Percentiles rank a stretch among this genome's conserved stretches.
Evolutionary conservation across 23 tunicate genomes (phyloP).

Genomic region (Styela plicata): DNA sequence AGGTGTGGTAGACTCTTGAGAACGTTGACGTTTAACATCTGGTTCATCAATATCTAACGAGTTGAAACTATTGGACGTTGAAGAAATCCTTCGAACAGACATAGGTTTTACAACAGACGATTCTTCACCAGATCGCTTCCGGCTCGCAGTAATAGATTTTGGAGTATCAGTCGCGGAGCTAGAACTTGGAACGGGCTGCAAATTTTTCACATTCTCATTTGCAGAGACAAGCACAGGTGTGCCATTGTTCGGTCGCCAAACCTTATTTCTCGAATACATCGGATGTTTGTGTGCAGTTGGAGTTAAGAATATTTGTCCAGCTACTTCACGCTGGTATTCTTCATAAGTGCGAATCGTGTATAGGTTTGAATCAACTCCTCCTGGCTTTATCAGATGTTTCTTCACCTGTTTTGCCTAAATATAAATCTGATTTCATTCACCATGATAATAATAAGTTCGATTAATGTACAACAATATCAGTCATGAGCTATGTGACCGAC

Average conservation of each 20-base stretch:
- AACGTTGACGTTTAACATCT: constrained; percentile 32
- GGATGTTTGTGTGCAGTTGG: not conserved
- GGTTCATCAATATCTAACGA: constrained; percentile 35
- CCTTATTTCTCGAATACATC: constrained; percentile 22
- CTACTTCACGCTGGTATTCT: constrained; percentile 45
- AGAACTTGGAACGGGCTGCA: constrained; percentile 18
- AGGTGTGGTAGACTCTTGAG: constrained; percentile 27
- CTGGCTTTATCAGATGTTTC: constrained; percentile 29
- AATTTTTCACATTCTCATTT: not conserved
- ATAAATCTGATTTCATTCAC: too few relatives aligned
- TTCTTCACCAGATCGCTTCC: constrained; percentile 19
- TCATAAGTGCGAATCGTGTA: constrained; percentile 37
- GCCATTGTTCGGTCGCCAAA: constrained; percentile 17
- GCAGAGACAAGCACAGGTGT: not conserved
- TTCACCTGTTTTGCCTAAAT: constrained; percentile 42
- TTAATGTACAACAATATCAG: too few relatives aligned
- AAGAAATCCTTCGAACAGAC: constrained; percentile 23
- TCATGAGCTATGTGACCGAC: too few relatives aligned
- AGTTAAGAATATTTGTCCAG: constrained; percentile 6
- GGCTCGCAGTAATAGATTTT: not conserved
- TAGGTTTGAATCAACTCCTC: constrained; percentile 19
- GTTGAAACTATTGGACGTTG: constrained; percentile 11
- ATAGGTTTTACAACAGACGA: constrained; percentile 3
- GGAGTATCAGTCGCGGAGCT: not conserved
- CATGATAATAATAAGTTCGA: too few relatives aligned